Evolutionary conservation across 2,888 invertebrate genomes (phyloP), one percentile per base, ranked within the genome.

Genomic region (Platycheirus rosarum): DNA sequence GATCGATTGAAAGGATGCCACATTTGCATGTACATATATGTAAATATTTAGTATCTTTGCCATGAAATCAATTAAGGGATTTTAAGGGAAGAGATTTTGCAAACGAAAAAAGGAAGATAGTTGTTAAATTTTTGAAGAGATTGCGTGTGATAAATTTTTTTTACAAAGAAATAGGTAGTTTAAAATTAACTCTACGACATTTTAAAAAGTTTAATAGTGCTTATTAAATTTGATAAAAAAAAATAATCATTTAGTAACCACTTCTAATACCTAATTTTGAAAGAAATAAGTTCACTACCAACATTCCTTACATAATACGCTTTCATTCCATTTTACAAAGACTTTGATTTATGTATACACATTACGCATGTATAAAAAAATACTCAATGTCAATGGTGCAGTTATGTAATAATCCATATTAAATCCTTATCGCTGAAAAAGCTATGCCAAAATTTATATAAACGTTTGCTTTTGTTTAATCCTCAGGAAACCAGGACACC

Each of bases 401-500:
- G 3, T 32, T 13, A 35, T 20, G 20, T 55, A 42, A 35, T 20
- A 13, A 60, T 49, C 40, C 26, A 16, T 44, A 62, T 42, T 46
- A 14, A 51, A 68, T 62, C 29, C 8, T 8, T 35, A 13, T 51
- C 6, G 26, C 9, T 11, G n/a, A 44, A 62, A 23, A 35, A 71
- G 9, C 29, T 63, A 48, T 42, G 23, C 32, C 11, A 44, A 29
- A 75, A 35, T 37, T 44, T 11, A 55, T 29, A 37, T 65, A 48
- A 69, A 11, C 26, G 60, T 32, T 7, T 48, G 8, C 26, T 14
- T 44, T 46, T 66, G 7, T 29, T 51, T 37, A 69, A 42, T 60
- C 9, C 29, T 13, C 63, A 78, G 71, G 76, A 70, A 55, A 44
- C 37, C 44, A 57, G 57, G 49, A 71, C 65, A 78, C 66, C 77